A percentile compares a stretch with the other conserved stretches of the same genome.
Conservation (phyloP, 2,888 invertebrate genomes). For the Myathropa florea region DNA sequence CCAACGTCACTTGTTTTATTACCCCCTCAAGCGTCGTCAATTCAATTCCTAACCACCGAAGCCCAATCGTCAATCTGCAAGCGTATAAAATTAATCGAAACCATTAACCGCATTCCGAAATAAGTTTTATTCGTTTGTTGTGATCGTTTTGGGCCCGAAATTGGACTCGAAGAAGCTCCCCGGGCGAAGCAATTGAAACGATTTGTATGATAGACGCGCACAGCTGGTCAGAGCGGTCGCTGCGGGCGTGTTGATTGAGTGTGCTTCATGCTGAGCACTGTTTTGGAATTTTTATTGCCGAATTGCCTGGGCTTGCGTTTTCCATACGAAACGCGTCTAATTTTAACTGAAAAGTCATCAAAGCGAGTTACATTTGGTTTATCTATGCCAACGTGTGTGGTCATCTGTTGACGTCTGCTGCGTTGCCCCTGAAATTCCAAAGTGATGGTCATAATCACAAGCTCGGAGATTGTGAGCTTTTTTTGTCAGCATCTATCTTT, state of each 20-base stretch:
- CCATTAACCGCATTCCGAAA: conserved; percentile 16
- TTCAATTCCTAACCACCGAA: not conserved
- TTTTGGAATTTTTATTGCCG: conserved; percentile 12
- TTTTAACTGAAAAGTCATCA: not conserved
- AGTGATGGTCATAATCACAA: not conserved
- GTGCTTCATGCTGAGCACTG: not conserved
- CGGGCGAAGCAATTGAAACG: not conserved
- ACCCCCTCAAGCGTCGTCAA: not conserved
- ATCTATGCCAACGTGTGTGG: not conserved
- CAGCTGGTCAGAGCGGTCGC: not conserved
- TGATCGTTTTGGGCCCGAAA: not conserved
- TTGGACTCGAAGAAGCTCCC: not conserved
- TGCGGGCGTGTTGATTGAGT: not conserved
- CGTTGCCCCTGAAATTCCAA: not conserved
- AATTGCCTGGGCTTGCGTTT: not conserved
- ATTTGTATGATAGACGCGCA: conserved; percentile 29
- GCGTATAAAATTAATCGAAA: not conserved
- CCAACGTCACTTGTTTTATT: not conserved
- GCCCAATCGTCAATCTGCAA: not conserved
- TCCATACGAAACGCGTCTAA: not conserved
- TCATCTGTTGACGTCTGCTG: not conserved
- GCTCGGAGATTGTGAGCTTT: too few species aligned
- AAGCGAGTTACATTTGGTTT: not conserved
- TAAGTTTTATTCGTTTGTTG: conserved; percentile 3
- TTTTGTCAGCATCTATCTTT: too few species aligned